Base-by-base conservation (phyloP, 2,888 invertebrate genomes). In the Caenorhabditis macrosperma region DNA sequence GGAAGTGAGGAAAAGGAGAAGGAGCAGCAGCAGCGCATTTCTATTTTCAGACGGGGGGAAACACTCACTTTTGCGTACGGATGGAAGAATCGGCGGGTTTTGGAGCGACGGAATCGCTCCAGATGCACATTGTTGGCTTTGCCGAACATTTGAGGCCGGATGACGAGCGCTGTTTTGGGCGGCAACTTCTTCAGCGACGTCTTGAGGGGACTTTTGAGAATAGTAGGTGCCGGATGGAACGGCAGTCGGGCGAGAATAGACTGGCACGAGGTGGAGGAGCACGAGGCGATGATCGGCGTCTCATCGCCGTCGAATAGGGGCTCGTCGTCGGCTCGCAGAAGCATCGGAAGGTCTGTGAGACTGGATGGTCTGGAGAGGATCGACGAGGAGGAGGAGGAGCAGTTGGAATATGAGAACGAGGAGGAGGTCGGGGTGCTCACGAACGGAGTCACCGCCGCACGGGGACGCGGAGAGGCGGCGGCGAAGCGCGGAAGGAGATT, bases 81-180 rank as follows among this genome's bases (percentile, higher is more conserved):
- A 69, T 83, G 85, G 72, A 86, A 86, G 72, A 85, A 85, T 28
- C 75, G 46, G 15, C 86, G 61, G 17, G 86, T 86, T 26, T 74
- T 72, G 10, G 83, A 83, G 26, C 76, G 20, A 7, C 77, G 48
- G 76, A 86, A 86, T 22, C 83, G 54, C 35, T 81, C 78, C 55
- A 85, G 46, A 15, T 76, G 52, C 1, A 85, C 83, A 10, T 74
- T 71, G 24, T 74, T 77, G 20, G 50, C 60, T 38, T 69, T 61
- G 68, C 50, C 50, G 67, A 78, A 61, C 46, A 57, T 50, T 26
- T 77, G 60, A 9, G 85, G 85, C 15, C 72, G 67, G 33, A 78
- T 68, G 12, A 85, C 80, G 2, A 85, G 57, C 10, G 77, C 76
- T 10, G 77, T 66, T 57, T 85, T 85, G 0, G 64, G 15, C 1